These are phyloP conservation scores for Cynopterus sphinx DNA, from an alignment of 2,797 vertebrate species.

Conservation along the genomic window DNA sequence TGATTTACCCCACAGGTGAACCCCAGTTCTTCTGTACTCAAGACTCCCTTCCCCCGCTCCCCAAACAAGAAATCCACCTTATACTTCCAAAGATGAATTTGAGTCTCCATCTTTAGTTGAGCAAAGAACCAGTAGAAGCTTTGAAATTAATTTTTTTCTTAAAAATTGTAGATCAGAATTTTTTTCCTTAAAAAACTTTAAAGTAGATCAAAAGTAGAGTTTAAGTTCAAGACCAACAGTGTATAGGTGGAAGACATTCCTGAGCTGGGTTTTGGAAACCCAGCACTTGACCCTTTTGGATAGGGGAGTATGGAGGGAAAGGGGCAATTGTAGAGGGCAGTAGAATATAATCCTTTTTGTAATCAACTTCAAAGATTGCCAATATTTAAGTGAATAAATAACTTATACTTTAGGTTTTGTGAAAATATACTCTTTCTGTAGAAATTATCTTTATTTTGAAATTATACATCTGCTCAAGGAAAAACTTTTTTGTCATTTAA, in stretches of 20 bases:
- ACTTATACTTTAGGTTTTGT: background rate
- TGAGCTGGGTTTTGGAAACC: background rate
- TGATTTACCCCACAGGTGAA: background rate
- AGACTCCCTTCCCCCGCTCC: background rate
- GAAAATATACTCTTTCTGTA: background rate
- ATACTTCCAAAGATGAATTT: background rate
- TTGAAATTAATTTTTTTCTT: background rate
- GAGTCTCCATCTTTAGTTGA: background rate
- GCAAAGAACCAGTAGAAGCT: background rate
- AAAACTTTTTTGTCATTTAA: background rate
- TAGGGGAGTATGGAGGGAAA: background rate
- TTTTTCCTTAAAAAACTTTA: background rate
- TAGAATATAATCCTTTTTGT: background rate
- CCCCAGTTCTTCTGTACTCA: background rate
- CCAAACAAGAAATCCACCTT: background rate
- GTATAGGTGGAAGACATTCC: background rate
- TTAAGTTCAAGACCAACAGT: background rate
- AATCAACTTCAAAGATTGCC: background rate
- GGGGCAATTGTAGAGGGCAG: background rate
- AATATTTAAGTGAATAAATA: background rate
- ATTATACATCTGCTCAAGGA: background rate
- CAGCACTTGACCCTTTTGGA: background rate
- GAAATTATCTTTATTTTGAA: background rate
- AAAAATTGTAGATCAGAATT: background rate
- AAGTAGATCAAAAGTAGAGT: background rate